Conservation (phyloP, 2,113 vertebrate genomes). For the Acinonyx jubatus region DNA sequence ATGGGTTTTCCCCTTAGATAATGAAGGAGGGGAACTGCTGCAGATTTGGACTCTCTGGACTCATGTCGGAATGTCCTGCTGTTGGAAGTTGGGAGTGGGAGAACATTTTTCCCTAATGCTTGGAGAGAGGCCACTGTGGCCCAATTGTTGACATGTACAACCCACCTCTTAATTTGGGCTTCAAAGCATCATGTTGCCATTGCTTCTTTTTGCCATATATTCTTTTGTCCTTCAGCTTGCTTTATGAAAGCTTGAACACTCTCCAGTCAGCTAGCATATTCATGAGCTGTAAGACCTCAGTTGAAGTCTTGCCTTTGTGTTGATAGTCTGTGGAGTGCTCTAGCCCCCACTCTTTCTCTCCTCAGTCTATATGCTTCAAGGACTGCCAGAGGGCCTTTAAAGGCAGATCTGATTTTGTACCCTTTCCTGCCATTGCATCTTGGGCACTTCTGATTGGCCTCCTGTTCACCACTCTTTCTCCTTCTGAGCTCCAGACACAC, state of each 20-base stretch:
- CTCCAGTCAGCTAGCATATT: background rate
- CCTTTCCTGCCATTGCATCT: background rate
- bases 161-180: background rate
- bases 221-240: background rate
- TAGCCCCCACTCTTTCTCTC: background rate
- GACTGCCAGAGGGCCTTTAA: background rate
- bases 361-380: background rate
- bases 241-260: background rate
- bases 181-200: background rate
- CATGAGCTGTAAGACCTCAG: no score
- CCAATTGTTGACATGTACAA: background rate
- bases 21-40: background rate
- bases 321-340: no score
- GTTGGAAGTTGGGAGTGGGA: background rate
- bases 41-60: background rate
- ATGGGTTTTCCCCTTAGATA: background rate
- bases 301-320: background rate
- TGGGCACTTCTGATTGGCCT: no score
- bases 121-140: background rate
- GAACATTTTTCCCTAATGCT: background rate
- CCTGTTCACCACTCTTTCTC: accelerated
- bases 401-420: background rate
- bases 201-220: background rate
- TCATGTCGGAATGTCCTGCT: accelerated
- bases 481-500: background rate